Evolutionary conservation across 2,113 vertebrate genomes (phyloP), one percentile per base, ranked within the genome.

Genomic region (Dunckerocampus dactyliophorus): DNA sequence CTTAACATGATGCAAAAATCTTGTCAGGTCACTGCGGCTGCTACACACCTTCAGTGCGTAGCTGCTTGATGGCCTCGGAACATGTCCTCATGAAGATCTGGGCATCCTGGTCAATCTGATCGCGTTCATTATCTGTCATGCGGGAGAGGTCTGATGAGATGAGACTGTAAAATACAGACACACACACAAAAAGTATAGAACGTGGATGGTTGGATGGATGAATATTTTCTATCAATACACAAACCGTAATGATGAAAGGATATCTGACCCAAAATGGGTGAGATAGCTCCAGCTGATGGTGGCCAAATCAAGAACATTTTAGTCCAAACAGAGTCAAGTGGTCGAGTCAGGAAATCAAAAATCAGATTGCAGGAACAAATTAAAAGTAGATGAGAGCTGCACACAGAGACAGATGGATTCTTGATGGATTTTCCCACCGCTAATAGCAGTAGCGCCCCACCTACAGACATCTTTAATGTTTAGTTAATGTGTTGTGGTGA

Each of bases 91-190:
- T 96, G 67, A 97, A 98, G 65, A 93, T 94, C 79, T 98, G 95
- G 54, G 97, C 96, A 21, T 98, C 97, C 76, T 99, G 97, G 80
- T 99, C 97, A 21, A 99, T 99, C 89, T 98, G 96, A 75, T 99
- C 96, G 19, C 97, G 91, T 43, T 99, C 97, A 0, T 80, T 90
- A 66, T 99, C 97, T 0, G 95, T 97, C 96, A 99, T 99, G 24
- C 90, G 91, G 21, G 87, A 92, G 3, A 92, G 88, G 4, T 94
- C 95, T n/a, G 95, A 93, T 52, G 92, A 91, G 78, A 91, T 73
- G 37, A 97, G 93, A 85, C 96, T 99, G 69, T 11, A 28, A 72
- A 68, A 71, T 49, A 68, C 12, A 74, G 21, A 49, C 12, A 53
- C 3, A 17, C n/a, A 6, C 12, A 46, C 20, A 45, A 59, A 19